phyloP scores from a whole-genome alignment of 2,113 vertebrate species.

The Atlantisia rogersi region DNA sequence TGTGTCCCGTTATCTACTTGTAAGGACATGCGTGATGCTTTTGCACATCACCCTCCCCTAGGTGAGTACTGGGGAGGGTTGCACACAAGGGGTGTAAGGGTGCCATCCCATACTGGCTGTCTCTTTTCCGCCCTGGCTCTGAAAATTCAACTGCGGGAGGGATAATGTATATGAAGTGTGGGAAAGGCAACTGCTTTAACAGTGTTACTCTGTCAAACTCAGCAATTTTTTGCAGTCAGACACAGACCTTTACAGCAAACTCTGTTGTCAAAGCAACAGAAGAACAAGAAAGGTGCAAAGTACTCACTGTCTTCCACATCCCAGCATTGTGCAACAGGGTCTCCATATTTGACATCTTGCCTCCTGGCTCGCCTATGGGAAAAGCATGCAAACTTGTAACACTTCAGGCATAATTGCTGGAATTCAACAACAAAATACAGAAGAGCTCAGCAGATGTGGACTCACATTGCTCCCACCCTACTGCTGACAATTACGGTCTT shows the following conservation, averaged over 20 bases:
- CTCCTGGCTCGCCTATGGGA: constrained; percentile 88
- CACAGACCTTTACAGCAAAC: not conserved
- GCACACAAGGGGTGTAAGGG: rapidly evolving
- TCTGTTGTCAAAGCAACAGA: not conserved
- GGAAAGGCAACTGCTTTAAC: not conserved
- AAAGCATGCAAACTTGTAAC: constrained; percentile 48
- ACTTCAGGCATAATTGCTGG: constrained; percentile 17
- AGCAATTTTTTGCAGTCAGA: not conserved
- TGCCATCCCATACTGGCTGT: not conserved
- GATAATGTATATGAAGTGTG: not conserved
- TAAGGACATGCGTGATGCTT: rapidly evolving
- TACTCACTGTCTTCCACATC: constrained; percentile 92
- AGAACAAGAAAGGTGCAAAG: constrained; percentile 10
- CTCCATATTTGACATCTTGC: constrained; percentile 96
- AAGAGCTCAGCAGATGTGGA: constrained; percentile 18
- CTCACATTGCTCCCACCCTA: not conserved
- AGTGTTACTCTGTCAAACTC: not conserved
- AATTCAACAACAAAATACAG: constrained; percentile 35
- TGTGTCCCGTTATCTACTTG: not conserved
- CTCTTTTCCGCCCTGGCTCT: not conserved
- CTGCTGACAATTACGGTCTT: constrained; percentile 47
- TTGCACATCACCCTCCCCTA: not conserved
- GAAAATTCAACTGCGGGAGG: not conserved
- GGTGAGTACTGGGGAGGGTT: not conserved
- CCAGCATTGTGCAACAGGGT: constrained; percentile 95